A percentile compares a stretch with the other conserved stretches of the same genome.
phyloP scores from a whole-genome alignment of 1,140 invertebrate species.

The Bombus waltoni region DNA sequence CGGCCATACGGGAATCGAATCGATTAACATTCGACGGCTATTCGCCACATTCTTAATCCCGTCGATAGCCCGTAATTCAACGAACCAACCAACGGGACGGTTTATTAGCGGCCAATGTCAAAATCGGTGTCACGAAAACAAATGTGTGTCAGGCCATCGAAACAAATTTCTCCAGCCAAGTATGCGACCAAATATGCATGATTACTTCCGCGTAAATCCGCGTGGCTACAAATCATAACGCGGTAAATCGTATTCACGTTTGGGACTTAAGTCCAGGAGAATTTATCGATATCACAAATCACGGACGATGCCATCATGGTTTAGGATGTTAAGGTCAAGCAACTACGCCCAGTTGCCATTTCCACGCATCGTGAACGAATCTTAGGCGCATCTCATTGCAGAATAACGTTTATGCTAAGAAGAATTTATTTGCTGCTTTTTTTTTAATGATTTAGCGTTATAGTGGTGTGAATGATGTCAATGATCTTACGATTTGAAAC shows the following conservation, averaged over 20 bases:
- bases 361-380: not conserved
- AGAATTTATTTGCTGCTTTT: too few species aligned
- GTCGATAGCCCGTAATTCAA: slow-evolving; percentile 8
- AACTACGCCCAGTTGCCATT: slow-evolving; percentile 15
- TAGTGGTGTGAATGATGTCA: too few species aligned
- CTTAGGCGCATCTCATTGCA: not conserved
- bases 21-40: not conserved
- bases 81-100: not conserved
- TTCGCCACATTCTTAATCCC: not conserved
- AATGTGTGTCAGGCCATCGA: not conserved
- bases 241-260: slow-evolving; percentile 41
- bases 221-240: slow-evolving; percentile 18
- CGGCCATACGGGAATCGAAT: not conserved
- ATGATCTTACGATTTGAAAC: too few species aligned
- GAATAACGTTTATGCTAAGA: not conserved
- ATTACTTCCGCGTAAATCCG: not conserved
- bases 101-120: slow-evolving; percentile 18
- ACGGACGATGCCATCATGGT: slow-evolving; percentile 27
- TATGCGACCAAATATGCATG: not conserved
- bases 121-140: not conserved
- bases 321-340: slow-evolving; percentile 16
- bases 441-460: too few species aligned
- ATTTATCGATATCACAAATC: slow-evolving; percentile 49
- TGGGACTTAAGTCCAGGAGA: slow-evolving; percentile 28
- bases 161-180: not conserved